Evolutionary conservation across 2,113 vertebrate species (phyloP).

Genomic region (Benitochromis conjunctus): DNA sequence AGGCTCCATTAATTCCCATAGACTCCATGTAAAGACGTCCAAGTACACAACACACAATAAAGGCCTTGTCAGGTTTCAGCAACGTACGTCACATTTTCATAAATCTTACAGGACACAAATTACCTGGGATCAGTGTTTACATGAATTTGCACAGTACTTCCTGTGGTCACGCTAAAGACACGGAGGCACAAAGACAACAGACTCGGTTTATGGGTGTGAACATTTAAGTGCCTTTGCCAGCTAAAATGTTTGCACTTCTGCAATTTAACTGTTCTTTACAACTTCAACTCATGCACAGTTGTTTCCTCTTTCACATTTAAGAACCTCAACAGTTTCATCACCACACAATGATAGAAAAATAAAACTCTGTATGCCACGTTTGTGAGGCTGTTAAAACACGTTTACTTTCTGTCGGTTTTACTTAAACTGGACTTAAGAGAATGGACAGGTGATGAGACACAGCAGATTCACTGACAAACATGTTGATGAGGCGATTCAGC

Average conservation of each 20-base stretch:
- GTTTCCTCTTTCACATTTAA: not conserved
- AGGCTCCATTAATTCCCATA: not conserved
- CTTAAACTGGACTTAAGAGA: not conserved
- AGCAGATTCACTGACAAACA: not conserved
- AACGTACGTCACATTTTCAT: not conserved
- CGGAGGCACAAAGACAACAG: not conserved
- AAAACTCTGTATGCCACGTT: rapidly evolving
- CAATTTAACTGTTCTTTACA: not conserved
- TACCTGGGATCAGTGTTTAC: not conserved
- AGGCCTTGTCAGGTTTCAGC: not conserved
- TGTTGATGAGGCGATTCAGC: not conserved
- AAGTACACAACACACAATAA: not conserved
- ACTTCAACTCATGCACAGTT: not conserved
- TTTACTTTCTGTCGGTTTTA: not conserved
- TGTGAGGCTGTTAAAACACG: not conserved
- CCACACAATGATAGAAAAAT: not conserved
- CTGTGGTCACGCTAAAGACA: not conserved
- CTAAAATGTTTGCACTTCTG: not conserved
- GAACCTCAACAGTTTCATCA: not conserved
- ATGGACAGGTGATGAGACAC: constrained; percentile 8
- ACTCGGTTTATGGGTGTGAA: not conserved
- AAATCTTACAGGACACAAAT: not conserved
- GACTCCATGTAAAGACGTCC: not conserved
- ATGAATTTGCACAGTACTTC: not conserved
- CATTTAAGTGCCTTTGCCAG: not conserved